Evolutionary conservation across 2,888 invertebrate genomes (phyloP).

Genomic region (Drosophila algonquin): DNA sequence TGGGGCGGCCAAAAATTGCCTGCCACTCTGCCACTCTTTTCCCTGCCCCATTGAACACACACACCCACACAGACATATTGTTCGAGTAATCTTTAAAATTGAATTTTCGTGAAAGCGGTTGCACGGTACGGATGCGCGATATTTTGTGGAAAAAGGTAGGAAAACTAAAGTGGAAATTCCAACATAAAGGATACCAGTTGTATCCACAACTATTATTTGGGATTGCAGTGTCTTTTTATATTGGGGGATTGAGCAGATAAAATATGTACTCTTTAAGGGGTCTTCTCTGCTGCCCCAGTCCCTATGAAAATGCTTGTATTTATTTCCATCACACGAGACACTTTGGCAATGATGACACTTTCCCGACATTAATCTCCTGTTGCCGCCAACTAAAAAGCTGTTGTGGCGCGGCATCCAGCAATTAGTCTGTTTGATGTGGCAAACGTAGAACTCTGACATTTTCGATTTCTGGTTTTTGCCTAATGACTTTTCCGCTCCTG

Average conservation of each 20-base stretch:
- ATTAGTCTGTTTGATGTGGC: constrained; percentile 44
- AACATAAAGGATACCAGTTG: background rate
- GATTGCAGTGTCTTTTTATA: too few relatives aligned
- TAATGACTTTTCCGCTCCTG: constrained; percentile 11
- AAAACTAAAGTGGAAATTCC: background rate
- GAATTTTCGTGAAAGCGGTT: constrained; percentile 16
- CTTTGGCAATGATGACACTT: constrained; percentile 34
- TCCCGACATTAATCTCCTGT: constrained; percentile 19
- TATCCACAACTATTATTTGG: background rate
- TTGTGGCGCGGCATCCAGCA: constrained; percentile 6
- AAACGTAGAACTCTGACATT: constrained; percentile 10
- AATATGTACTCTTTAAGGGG: background rate
- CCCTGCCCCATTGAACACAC: background rate
- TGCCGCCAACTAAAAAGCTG: background rate
- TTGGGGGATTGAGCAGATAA: background rate
- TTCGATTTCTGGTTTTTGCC: constrained; percentile 21
- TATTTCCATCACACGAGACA: background rate
- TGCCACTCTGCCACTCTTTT: background rate
- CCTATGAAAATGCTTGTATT: too few relatives aligned
- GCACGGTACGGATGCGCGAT: constrained; percentile 5
- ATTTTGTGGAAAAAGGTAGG: background rate
- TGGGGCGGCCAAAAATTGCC: constrained; percentile 3
- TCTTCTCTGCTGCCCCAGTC: constrained; percentile 4
- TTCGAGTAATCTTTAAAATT: constrained; percentile 2
- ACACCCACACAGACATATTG: constrained; percentile 1